Conservation (phyloP, 2,113 vertebrate genomes). For the Lucifuga dentata region DNA sequence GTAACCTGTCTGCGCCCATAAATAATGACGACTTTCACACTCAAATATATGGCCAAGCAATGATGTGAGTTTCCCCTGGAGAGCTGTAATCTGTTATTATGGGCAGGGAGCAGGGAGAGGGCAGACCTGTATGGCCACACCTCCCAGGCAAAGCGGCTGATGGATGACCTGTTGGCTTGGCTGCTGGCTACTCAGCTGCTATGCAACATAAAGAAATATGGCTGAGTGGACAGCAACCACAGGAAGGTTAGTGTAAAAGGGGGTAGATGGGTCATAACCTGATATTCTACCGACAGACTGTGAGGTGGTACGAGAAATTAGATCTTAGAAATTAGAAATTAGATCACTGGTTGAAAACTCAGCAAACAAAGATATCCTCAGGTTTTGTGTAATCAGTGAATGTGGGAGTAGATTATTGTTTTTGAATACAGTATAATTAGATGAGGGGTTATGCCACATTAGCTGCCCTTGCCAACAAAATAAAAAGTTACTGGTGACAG, state of each 20-base stretch:
- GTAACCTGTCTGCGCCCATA: constrained; percentile 64
- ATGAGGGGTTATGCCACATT: too few relatives aligned
- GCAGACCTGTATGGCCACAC: constrained; percentile 59
- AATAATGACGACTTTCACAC: constrained; percentile 68
- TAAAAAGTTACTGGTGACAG: too few relatives aligned
- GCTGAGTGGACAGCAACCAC: constrained; percentile 43
- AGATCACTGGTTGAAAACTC: constrained; percentile 9
- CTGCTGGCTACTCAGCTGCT: constrained; percentile 61
- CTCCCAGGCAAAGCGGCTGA: constrained; percentile 70
- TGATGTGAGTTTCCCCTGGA: constrained; percentile 74
- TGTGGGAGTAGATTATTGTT: too few relatives aligned
- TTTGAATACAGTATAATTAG: too few relatives aligned
- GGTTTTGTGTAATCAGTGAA: too few relatives aligned
- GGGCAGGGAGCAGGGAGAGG: constrained; percentile 61
- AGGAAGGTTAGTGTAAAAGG: constrained; percentile 48
- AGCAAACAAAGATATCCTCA: too few relatives aligned
- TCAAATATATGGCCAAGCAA: constrained; percentile 71
- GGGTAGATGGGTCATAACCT: constrained; percentile 39
- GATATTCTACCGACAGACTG: too few relatives aligned
- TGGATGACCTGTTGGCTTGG: constrained; percentile 70
- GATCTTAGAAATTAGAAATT: too few relatives aligned
- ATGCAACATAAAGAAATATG: constrained; percentile 66
- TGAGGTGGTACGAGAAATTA: too few relatives aligned
- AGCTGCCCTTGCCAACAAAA: too few relatives aligned
- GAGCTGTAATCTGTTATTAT: constrained; percentile 76